Conservation (phyloP, 2,888 invertebrate genomes). For the Papilio gigon region DNA sequence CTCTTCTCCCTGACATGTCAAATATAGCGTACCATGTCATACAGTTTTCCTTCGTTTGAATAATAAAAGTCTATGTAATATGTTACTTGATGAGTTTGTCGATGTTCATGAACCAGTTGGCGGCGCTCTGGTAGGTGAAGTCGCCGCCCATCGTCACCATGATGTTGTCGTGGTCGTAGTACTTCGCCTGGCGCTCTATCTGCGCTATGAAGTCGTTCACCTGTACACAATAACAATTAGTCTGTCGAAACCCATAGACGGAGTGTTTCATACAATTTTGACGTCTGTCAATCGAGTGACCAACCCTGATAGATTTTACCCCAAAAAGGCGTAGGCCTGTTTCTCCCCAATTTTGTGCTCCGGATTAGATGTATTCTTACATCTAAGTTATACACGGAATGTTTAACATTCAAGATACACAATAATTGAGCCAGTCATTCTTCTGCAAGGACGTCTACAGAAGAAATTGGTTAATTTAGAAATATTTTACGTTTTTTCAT, state of each 20-base stretch:
- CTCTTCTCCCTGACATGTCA: not conserved
- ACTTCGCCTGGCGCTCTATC: constrained; percentile 83
- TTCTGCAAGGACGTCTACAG: not conserved
- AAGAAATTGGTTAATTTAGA: constrained; percentile 4
- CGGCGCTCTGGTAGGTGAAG: constrained; percentile 93
- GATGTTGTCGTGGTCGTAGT: constrained; percentile 90
- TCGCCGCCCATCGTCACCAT: constrained; percentile 96
- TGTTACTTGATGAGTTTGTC: constrained; percentile 90
- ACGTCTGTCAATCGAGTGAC: no score
- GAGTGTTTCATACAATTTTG: no score
- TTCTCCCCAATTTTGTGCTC: no score
- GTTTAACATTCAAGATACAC: constrained; percentile 7
- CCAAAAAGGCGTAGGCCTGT: no score
- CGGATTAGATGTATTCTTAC: no score
- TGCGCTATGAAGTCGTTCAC: constrained; percentile 83
- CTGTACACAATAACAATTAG: constrained; percentile 53
- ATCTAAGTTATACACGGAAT: no score
- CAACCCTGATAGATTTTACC: no score
- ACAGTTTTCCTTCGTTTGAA: no score
- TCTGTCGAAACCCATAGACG: no score
- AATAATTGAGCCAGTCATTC: not conserved
- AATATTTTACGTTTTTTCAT: not conserved
- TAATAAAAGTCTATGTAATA: no score
- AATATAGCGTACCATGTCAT: no score
- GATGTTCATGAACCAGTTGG: constrained; percentile 91